phyloP scores from a whole-genome alignment of 2,888 invertebrate genomes.

The Cacoxenus indagator region DNA sequence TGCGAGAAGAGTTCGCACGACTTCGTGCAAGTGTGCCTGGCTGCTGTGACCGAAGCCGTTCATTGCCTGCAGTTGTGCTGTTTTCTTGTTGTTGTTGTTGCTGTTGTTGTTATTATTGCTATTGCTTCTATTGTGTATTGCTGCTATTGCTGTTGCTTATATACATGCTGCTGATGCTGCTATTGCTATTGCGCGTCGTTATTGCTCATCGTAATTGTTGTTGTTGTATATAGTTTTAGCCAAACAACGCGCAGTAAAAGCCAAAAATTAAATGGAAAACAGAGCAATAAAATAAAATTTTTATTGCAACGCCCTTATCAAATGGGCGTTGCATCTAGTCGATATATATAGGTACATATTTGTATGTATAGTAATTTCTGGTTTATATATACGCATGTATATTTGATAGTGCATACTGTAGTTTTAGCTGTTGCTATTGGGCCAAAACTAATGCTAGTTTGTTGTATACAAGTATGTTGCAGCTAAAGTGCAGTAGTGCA shows the following conservation, averaged over 20 bases:
- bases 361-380: neutral
- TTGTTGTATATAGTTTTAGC: conserved; percentile 42
- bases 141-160: neutral
- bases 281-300: conserved; percentile 8
- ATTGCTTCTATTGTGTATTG: conserved; percentile 50
- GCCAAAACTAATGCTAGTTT: conserved; percentile 10
- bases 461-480: neutral
- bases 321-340: conserved; percentile 20
- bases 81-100: conserved; percentile 7
- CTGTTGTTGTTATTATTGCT: conserved; percentile 46
- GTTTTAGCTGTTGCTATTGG: conserved; percentile 2
- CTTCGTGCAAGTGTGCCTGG: no score
- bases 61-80: neutral
- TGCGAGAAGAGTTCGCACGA: no score
- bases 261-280: conserved; percentile 10
- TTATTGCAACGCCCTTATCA: conserved; percentile 38
- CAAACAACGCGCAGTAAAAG: conserved; percentile 56
- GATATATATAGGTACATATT: neutral
- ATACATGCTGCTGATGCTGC: conserved; percentile 5
- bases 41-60: no score
- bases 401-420: neutral
- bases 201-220: conserved; percentile 18
- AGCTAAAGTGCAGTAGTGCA: conserved; percentile 42
- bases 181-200: neutral
- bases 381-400: neutral